These are phyloP conservation scores for Leptinotarsa lineolata DNA, from an alignment of 1,140 invertebrate genomes.

Conservation along the genomic window DNA sequence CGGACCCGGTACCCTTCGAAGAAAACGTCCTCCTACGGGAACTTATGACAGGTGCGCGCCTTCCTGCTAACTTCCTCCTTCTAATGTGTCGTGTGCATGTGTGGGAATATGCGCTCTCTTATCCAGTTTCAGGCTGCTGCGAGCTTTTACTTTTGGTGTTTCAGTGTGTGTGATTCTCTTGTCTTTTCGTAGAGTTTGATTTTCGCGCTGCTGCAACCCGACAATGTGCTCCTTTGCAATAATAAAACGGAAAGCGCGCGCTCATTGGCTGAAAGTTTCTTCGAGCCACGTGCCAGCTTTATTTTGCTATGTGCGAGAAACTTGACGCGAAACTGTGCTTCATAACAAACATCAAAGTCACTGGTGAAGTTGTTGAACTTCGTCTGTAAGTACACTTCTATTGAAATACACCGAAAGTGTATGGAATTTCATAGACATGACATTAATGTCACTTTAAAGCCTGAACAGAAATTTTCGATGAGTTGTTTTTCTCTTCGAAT, in stretches of 20 bases:
- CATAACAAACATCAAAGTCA: slow-evolving; percentile 23
- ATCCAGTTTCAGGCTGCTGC: slow-evolving; percentile 24
- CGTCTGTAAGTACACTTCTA: slow-evolving; percentile 1
- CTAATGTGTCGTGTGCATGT: slow-evolving; percentile 40
- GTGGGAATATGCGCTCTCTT: slow-evolving; percentile 45
- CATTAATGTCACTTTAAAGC: too few relatives aligned
- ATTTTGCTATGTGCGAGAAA: slow-evolving; percentile 23
- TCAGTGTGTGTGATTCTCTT: slow-evolving; percentile 29
- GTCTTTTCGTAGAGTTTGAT: slow-evolving; percentile 35
- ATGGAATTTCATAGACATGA: too few relatives aligned
- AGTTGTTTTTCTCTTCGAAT: too few relatives aligned
- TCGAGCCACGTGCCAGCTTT: slow-evolving; percentile 18
- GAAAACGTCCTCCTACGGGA: slow-evolving; percentile 47
- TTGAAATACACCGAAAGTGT: neutral
- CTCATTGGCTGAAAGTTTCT: slow-evolving; percentile 29
- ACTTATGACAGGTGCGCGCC: slow-evolving; percentile 47
- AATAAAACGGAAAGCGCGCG: slow-evolving; percentile 36
- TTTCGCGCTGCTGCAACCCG: slow-evolving; percentile 37
- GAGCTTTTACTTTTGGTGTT: slow-evolving; percentile 37
- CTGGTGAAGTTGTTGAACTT: slow-evolving; percentile 1
- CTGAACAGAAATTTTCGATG: too few relatives aligned
- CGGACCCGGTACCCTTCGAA: slow-evolving; percentile 48
- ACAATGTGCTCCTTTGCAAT: slow-evolving; percentile 39
- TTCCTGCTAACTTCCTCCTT: slow-evolving; percentile 27
- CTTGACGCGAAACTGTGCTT: slow-evolving; percentile 8